Conservation (phyloP, 1,140 invertebrate genomes). For the Pachypeltis micranthus region DNA sequence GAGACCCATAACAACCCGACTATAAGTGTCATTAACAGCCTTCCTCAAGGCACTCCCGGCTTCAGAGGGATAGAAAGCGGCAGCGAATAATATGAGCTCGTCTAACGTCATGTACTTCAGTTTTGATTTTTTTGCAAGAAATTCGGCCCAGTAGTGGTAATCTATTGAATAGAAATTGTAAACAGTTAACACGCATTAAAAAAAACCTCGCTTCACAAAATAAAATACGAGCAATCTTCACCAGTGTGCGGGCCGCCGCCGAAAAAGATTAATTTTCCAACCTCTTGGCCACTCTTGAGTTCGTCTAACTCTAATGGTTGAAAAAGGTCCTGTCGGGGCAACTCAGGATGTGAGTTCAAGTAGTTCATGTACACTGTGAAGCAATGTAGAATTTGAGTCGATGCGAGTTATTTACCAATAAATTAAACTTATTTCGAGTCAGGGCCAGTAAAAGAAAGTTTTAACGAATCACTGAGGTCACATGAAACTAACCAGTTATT, state of each 20-base stretch:
- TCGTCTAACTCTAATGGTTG: background rate
- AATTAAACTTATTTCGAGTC: background rate
- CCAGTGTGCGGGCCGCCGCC: background rate
- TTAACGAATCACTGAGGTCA: background rate
- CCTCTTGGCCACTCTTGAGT: background rate
- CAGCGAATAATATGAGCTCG: background rate
- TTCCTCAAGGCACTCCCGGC: background rate
- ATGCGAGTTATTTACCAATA: background rate
- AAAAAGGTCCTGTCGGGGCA: background rate
- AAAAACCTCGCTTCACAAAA: background rate
- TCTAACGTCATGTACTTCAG: background rate
- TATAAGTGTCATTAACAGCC: background rate
- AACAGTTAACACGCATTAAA: background rate
- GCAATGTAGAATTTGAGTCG: background rate
- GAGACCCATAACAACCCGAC: background rate
- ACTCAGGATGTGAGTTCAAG: background rate
- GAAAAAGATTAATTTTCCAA: background rate
- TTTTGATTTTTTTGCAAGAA: background rate
- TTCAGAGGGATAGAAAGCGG: background rate
- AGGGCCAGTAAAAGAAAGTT: background rate
- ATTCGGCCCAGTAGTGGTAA: background rate
- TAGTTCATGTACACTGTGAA: background rate
- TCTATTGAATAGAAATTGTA: background rate
- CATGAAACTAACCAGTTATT: background rate
- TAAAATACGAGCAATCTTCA: background rate